A percentile compares a stretch with the other conserved stretches of the same genome.
These are phyloP conservation scores for Crotalus adamanteus DNA, from an alignment of 2,797 vertebrate genomes.

Conservation along the genomic window DNA sequence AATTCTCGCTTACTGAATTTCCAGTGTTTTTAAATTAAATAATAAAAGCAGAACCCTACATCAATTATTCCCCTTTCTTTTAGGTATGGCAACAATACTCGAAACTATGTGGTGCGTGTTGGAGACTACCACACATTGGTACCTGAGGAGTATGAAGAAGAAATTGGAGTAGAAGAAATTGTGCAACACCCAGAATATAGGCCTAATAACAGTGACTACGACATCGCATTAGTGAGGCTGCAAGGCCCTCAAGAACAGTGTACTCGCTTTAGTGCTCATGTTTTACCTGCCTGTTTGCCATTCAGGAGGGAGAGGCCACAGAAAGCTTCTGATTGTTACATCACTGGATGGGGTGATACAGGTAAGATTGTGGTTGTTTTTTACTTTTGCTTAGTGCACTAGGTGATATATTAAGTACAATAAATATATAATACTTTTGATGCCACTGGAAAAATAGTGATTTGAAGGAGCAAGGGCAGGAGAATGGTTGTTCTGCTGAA, in stretches of 20 bases:
- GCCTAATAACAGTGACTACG: slow-evolving; percentile 85
- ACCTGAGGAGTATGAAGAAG: slow-evolving; percentile 91
- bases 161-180: slow-evolving; percentile 84
- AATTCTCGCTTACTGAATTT: background rate
- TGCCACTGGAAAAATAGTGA: background rate
- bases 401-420: background rate
- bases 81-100: slow-evolving; percentile 91
- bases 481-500: background rate
- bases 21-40: background rate
- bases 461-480: background rate
- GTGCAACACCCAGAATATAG: slow-evolving; percentile 83
- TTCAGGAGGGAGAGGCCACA: slow-evolving; percentile 82
- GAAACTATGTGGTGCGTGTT: slow-evolving; percentile 85
- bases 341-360: slow-evolving; percentile 98
- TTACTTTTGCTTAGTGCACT: background rate
- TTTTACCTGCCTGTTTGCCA: slow-evolving; percentile 90
- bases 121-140: slow-evolving; percentile 95
- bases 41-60: background rate
- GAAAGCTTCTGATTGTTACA: slow-evolving; percentile 87
- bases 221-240: slow-evolving; percentile 88
- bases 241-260: slow-evolving; percentile 80
- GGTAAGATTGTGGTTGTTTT: slow-evolving; percentile 69
- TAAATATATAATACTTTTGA: background rate
- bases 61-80: slow-evolving; percentile 1
- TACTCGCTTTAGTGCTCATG: slow-evolving; percentile 81